Conservation (phyloP, 2,113 vertebrate genomes). For the Campylomormyrus tamandua region DNA sequence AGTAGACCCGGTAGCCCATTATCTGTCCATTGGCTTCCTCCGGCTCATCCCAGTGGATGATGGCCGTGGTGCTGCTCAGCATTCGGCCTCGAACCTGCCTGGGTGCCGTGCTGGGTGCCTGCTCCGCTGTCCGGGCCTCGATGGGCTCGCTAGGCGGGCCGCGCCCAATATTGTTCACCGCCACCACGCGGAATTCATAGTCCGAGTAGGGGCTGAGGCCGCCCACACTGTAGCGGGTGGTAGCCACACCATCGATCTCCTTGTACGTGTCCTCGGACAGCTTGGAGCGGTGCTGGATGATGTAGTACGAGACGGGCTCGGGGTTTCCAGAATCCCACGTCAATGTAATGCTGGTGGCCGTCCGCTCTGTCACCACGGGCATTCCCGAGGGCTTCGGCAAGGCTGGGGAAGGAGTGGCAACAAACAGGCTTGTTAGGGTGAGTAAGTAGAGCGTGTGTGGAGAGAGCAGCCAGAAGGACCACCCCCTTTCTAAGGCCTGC, state of each 20-base stretch:
- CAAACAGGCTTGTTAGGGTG: constrained; percentile 23
- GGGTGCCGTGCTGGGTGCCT: constrained; percentile 92
- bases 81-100: constrained; percentile 89
- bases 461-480: not conserved
- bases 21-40: constrained; percentile 97
- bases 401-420: constrained; percentile 56
- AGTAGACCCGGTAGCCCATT: constrained; percentile 94
- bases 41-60: constrained; percentile 97
- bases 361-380: constrained; percentile 90
- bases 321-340: constrained; percentile 98
- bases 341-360: constrained; percentile 93
- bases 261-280: constrained; percentile 85
- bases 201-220: constrained; percentile 96
- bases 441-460: not conserved
- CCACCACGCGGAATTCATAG: constrained; percentile 91
- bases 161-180: constrained; percentile 94
- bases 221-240: constrained; percentile 93
- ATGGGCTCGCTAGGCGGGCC: constrained; percentile 90
- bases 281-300: constrained; percentile 94
- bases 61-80: constrained; percentile 90
- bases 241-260: constrained; percentile 95
- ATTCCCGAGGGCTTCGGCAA: constrained; percentile 89
- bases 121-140: constrained; percentile 88
- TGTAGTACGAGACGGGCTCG: constrained; percentile 93
- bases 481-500: not conserved